Base-by-base conservation (phyloP, 2,113 vertebrate genomes). In the Ammospiza caudacuta region DNA sequence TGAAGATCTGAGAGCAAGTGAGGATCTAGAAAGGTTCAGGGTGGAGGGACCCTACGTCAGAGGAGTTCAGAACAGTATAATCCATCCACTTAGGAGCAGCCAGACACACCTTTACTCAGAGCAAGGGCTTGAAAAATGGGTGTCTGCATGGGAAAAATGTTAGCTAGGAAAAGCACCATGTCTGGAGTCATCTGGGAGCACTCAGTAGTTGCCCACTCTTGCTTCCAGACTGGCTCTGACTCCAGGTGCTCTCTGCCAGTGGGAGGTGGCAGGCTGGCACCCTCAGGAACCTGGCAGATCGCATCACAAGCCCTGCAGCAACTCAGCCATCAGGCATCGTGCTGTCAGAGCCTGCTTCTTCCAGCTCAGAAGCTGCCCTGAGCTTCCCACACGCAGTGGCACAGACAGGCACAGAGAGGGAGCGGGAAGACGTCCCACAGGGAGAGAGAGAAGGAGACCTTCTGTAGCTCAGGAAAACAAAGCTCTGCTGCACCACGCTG, bases 371-470 rank as follows among this genome's bases (percentile, higher is more conserved):
- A 75, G 25, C n/a, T 82, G 61, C 17, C 15, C 59, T 19, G 47
- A 37, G 55, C 28, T 83, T 61, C 83, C 82, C 29, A 24, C 6
- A 6, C 3, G 15, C 69, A 80, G 54, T 0, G 0, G 29, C 5
- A 6, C 39, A 63, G 55, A 37, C 41, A 66, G 59, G 24, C 1
- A 1, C 12, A 49, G 31, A 31, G 43, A 33, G 33, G 12, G 75
- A 35, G 47, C 0, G 0, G 33, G 37, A 2, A 5, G 58, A 15
- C 63, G 47, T 37, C 33, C 18, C 1, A 1, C 63, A 23, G 37
- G 43, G 4, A 11, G 15, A 54, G 14, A 46, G 37, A 6, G 19
- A 37, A 44, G 7, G 52, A 35, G 10, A 55, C 19, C 47, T 62
- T 15, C 68, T 35, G 24, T 14, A 77, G 37, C 52, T 74, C 43